Evolutionary conservation across 2,113 vertebrate genomes (phyloP).

Genomic region (Labeo rohita): DNA sequence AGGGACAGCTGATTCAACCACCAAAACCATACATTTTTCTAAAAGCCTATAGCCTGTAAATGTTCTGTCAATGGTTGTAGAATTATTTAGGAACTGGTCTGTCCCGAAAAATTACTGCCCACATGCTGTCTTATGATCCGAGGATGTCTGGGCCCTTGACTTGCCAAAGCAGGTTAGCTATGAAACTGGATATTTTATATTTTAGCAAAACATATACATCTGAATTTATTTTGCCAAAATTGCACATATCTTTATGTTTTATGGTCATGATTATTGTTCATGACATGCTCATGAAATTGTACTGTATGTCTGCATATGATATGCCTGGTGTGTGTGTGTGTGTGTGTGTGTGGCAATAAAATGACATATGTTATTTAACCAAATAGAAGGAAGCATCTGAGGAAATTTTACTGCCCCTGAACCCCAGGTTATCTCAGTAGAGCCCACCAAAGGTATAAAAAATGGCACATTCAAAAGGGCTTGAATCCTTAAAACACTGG

Average conservation of each 20-base stretch:
- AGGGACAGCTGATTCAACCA: too few relatives aligned
- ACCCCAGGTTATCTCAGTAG: neutral
- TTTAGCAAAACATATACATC: slow-evolving; percentile 12
- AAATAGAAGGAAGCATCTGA: neutral
- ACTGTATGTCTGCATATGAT: neutral
- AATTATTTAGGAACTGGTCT: neutral
- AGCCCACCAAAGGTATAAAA: neutral
- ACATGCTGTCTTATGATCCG: neutral
- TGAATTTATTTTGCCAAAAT: neutral
- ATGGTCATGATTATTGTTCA: neutral
- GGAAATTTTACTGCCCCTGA: neutral
- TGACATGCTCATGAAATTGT: neutral
- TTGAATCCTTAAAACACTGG: slow-evolving; percentile 4
- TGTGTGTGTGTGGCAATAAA: neutral
- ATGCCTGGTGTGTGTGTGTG: neutral
- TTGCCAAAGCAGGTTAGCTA: neutral
- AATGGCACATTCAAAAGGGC: neutral
- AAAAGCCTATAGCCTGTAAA: too few relatives aligned
- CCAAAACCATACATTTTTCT: too few relatives aligned
- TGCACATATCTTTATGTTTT: slow-evolving; percentile 4
- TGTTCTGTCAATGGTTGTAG: too few relatives aligned
- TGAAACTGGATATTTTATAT: slow-evolving; percentile 6
- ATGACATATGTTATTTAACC: neutral
- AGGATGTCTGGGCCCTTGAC: neutral
- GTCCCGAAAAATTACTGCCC: neutral